Conservation (phyloP, 2,113 vertebrate species). For the Tringa solitaria region DNA sequence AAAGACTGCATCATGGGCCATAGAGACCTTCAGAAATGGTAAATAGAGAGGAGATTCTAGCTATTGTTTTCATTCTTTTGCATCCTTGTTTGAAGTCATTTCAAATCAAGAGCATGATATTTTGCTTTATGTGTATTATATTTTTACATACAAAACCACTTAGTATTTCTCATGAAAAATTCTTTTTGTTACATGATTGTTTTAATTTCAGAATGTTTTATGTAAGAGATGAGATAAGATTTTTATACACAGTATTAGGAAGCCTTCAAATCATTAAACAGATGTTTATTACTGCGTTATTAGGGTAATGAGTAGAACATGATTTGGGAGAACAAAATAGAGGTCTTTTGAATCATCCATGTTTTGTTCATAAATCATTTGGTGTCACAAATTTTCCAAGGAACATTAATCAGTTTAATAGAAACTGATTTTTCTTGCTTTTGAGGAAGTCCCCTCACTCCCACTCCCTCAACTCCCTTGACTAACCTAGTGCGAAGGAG, state of each 20-base stretch:
- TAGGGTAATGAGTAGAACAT: slow-evolving; percentile 51
- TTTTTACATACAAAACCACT: slow-evolving; percentile 16
- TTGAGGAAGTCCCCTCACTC: not conserved
- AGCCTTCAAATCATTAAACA: slow-evolving; percentile 49
- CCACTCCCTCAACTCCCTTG: not conserved
- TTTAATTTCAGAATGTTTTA: slow-evolving; percentile 59
- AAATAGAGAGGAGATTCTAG: slow-evolving; percentile 85
- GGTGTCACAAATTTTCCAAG: slow-evolving; percentile 42
- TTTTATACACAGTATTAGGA: slow-evolving; percentile 40
- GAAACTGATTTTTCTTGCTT: slow-evolving; percentile 48
- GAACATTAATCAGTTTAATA: slow-evolving; percentile 63
- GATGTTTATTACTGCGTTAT: slow-evolving; percentile 61
- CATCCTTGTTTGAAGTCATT: slow-evolving; percentile 81
- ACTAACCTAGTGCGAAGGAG: not conserved
- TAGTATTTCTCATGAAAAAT: slow-evolving; percentile 29
- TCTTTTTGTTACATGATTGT: slow-evolving; percentile 50
- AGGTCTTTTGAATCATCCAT: slow-evolving; percentile 51
- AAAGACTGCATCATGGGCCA: slow-evolving; percentile 40
- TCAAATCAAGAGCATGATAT: slow-evolving; percentile 70
- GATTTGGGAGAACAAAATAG: slow-evolving; percentile 43
- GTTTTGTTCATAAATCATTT: slow-evolving; percentile 59
- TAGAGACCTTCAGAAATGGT: slow-evolving; percentile 81
- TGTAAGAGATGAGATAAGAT: slow-evolving; percentile 4
- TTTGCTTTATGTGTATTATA: slow-evolving; percentile 48
- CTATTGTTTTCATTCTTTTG: slow-evolving; percentile 91